Conservation (phyloP, 2,797 vertebrate genomes). For the Artibeus jamaicensis region DNA sequence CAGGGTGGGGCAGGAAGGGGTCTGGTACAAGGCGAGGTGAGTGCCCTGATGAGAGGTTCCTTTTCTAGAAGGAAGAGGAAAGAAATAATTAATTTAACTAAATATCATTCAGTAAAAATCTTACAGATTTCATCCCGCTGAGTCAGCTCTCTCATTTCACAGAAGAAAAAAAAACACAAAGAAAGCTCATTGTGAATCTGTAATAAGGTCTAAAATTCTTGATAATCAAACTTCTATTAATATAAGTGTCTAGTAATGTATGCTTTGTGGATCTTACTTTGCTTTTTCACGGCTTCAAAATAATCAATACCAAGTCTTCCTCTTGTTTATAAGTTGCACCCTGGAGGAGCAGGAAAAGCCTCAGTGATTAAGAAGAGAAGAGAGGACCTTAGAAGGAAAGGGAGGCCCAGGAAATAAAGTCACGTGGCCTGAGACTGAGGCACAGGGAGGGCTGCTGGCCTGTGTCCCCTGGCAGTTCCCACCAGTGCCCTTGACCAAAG, state of each 20-base stretch:
- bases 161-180: neutral
- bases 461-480: neutral
- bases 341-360: neutral
- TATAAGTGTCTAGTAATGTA: neutral
- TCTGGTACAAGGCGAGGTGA: neutral
- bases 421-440: neutral
- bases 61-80: neutral
- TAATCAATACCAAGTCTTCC: neutral
- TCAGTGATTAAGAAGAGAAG: neutral
- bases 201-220: neutral
- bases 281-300: neutral
- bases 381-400: neutral
- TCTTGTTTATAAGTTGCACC: neutral
- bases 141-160: neutral
- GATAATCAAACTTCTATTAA: neutral
- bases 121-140: neutral
- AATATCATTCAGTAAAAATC: neutral
- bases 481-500: neutral
- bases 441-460: neutral
- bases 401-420: neutral
- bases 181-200: neutral
- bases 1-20: accelerated
- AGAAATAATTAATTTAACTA: neutral
- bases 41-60: neutral
- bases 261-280: neutral